Evolutionary conservation across 2,888 invertebrate genomes (phyloP).

Genomic region (Perithous albicinctus): DNA sequence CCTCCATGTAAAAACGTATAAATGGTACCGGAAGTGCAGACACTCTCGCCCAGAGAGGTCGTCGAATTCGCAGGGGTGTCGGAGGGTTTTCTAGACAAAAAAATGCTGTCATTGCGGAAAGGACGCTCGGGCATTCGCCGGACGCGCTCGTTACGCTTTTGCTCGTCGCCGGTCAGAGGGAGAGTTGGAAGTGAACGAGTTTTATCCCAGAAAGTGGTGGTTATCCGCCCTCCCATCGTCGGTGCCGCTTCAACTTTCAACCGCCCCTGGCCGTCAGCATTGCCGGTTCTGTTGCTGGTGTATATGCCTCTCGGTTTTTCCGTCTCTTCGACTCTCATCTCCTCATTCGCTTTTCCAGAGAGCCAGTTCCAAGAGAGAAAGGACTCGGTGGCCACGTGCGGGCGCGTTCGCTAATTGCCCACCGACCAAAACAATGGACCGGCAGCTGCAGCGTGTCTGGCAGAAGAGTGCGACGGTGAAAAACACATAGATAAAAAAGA

Average conservation of each 20-base stretch:
- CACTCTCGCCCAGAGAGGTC: constrained; percentile 8
- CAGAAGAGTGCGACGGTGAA: constrained; percentile 6
- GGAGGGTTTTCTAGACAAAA: constrained; percentile 20
- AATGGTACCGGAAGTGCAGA: constrained; percentile 31
- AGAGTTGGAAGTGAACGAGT: constrained; percentile 30
- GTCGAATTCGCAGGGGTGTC: constrained; percentile 11
- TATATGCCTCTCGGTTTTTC: constrained; percentile 2
- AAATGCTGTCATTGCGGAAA: constrained; percentile 9
- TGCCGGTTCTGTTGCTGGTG: constrained; percentile 8
- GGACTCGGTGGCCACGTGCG: constrained; percentile 29
- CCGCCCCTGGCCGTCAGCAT: background rate
- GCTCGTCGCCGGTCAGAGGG: constrained; percentile 20
- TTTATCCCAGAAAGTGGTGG: constrained; percentile 24
- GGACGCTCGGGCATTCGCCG: constrained; percentile 18
- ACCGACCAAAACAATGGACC: constrained; percentile 41
- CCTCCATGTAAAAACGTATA: constrained; percentile 5
- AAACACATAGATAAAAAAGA: constrained; percentile 26
- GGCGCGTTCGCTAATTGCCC: constrained; percentile 30
- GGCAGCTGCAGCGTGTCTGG: constrained; percentile 14
- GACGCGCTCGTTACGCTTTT: constrained; percentile 46
- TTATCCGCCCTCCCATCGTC: background rate
- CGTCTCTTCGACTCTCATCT: constrained; percentile 19
- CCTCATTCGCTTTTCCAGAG: constrained; percentile 17
- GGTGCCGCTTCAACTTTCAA: constrained; percentile 31
- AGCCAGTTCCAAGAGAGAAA: constrained; percentile 10